Percentiles rank a stretch among this genome's conserved stretches.
phyloP scores from a whole-genome alignment of 1,140 invertebrate species.

The Drosophila lacertosa region DNA sequence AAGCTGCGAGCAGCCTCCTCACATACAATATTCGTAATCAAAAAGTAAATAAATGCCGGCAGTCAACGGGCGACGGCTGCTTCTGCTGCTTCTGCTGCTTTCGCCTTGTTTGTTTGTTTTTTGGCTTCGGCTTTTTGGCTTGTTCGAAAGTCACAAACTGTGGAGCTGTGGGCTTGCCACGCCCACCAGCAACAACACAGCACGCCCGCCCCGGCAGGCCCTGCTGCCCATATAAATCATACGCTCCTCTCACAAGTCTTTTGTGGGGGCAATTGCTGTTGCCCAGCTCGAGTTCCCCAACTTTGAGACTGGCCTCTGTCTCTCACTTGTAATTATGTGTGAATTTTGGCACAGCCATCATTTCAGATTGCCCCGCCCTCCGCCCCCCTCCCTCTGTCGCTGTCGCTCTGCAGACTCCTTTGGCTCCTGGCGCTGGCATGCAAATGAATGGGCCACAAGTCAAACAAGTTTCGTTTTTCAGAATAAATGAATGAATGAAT shows the following conservation, averaged over 20 bases:
- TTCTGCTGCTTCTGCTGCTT: constrained; percentile 32
- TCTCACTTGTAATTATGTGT: constrained; percentile 66
- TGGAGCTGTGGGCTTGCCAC: constrained; percentile 59
- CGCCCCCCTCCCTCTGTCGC: background rate
- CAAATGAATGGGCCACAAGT: constrained; percentile 25
- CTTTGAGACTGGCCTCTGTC: background rate
- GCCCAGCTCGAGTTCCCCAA: constrained; percentile 9
- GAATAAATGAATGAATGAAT: background rate
- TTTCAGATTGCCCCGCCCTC: constrained; percentile 1
- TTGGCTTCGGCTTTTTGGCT: constrained; percentile 48
- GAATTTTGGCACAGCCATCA: constrained; percentile 60
- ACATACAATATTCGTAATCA: constrained; percentile 54
- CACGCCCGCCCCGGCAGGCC: constrained; percentile 8
- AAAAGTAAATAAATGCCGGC: constrained; percentile 73
- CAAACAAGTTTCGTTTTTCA: constrained; percentile 9
- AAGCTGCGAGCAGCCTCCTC: no score
- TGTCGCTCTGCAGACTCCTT: background rate
- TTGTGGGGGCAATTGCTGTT: constrained; percentile 3
- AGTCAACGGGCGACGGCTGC: constrained; percentile 33
- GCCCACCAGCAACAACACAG: constrained; percentile 42
- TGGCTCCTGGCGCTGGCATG: constrained; percentile 28
- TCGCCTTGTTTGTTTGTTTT: constrained; percentile 79
- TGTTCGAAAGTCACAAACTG: constrained; percentile 42
- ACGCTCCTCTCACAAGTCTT: background rate
- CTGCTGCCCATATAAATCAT: constrained; percentile 41